These are phyloP conservation scores for Panthera tigris DNA, from an alignment of 2,113 vertebrate species.

Conservation along the genomic window DNA sequence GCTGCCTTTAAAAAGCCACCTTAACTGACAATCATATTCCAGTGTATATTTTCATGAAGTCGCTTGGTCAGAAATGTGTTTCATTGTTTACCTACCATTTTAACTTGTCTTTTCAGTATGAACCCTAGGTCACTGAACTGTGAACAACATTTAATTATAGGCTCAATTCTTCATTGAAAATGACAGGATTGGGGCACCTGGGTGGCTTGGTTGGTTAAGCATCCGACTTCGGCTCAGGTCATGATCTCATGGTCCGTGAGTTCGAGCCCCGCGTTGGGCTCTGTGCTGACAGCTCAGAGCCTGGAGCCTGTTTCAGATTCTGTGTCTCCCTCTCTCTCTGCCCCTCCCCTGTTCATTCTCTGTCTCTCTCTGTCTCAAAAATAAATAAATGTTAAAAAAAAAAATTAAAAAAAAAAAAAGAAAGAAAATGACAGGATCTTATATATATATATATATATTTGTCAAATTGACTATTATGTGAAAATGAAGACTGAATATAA, in stretches of 20 bases:
- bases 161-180: conserved; percentile 50
- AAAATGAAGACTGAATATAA: conserved; percentile 51
- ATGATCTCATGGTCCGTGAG: too few relatives aligned
- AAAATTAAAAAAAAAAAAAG: too few relatives aligned
- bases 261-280: too few relatives aligned
- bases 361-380: too few relatives aligned
- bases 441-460: conserved; percentile 14
- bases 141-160: conserved; percentile 53
- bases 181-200: neutral
- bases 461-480: neutral
- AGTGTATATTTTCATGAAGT: neutral
- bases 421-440: too few relatives aligned
- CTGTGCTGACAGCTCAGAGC: too few relatives aligned
- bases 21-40: neutral
- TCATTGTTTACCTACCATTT: conserved; percentile 42
- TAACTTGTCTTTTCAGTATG: conserved; percentile 54
- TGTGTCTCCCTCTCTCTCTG: too few relatives aligned
- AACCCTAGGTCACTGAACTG: neutral
- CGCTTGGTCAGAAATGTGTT: conserved; percentile 6
- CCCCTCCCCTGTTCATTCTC: too few relatives aligned
- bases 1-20: neutral
- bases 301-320: too few relatives aligned
- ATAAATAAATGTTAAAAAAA: too few relatives aligned
- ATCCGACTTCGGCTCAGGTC: too few relatives aligned
- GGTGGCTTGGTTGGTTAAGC: too few relatives aligned